phyloP scores from a whole-genome alignment of 2,888 invertebrate genomes.

The Plagodis dolabraria region DNA sequence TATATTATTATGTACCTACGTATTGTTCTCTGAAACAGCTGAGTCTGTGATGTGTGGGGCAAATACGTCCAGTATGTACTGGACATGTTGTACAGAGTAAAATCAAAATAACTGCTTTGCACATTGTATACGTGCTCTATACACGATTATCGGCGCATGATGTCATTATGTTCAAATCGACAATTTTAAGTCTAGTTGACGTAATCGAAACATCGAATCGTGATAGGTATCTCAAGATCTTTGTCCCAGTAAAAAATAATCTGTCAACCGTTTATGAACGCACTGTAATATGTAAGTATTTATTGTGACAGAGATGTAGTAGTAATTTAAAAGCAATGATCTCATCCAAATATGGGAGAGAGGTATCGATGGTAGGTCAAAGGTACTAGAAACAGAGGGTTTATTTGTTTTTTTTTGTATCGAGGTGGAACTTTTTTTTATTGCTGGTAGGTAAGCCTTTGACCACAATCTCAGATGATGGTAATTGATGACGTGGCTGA shows the following conservation, averaged over 20 bases:
- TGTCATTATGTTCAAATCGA: slow-evolving; percentile 34
- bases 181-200: slow-evolving; percentile 24
- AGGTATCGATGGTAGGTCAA: not conserved
- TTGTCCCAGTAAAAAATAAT: slow-evolving; percentile 2
- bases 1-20: too few species aligned
- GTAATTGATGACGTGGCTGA: too few species aligned
- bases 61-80: too few species aligned
- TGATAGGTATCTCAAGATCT: slow-evolving; percentile 3
- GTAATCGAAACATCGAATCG: slow-evolving; percentile 15
- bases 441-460: too few species aligned
- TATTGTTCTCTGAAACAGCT: too few species aligned
- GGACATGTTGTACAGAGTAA: too few species aligned
- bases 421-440: too few species aligned
- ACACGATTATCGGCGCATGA: slow-evolving; percentile 23
- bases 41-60: too few species aligned
- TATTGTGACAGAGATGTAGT: slow-evolving; percentile 3
- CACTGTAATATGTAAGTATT: not conserved
- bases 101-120: slow-evolving; percentile 26
- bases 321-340: slow-evolving; percentile 2
- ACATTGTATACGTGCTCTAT: slow-evolving; percentile 18
- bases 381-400: too few species aligned
- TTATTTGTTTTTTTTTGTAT: too few species aligned
- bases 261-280: not conserved
- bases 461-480: too few species aligned
- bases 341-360: slow-evolving; percentile 8